phyloP scores from a whole-genome alignment of 2,797 vertebrate genomes.

The Mormyrops attenuatus region DNA sequence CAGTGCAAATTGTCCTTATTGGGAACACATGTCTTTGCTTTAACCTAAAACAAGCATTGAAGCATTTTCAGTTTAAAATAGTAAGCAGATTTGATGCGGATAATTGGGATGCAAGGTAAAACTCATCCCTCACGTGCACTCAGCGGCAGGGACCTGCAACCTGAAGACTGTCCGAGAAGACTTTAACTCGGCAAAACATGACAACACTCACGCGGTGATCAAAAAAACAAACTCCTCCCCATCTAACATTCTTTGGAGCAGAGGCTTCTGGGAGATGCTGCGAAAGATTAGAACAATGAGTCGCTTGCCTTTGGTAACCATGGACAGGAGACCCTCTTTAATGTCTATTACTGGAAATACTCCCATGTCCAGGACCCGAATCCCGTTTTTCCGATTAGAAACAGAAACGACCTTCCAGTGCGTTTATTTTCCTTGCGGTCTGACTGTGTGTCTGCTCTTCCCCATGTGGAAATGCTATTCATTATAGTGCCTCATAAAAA shows the following conservation, averaged over 20 bases:
- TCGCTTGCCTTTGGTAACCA: not conserved
- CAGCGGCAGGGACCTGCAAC: not conserved
- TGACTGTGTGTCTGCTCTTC: not conserved
- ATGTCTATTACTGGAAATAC: not conserved
- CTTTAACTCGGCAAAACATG: not conserved
- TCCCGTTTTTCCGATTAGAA: not conserved
- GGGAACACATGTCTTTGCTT: not conserved
- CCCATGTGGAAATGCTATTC: not conserved
- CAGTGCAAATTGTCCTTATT: not conserved
- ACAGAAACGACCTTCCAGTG: not conserved
- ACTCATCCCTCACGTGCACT: not conserved
- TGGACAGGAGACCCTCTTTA: not conserved
- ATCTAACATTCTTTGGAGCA: not conserved
- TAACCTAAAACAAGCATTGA: not conserved
- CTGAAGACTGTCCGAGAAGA: not conserved
- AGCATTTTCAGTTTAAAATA: not conserved
- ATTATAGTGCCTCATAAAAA: not conserved
- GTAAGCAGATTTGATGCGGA: not conserved
- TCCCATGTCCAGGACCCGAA: not conserved
- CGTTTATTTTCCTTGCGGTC: not conserved
- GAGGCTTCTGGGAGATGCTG: slow-evolving; percentile 8
- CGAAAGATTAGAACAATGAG: not conserved
- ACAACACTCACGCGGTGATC: slow-evolving; percentile 8
- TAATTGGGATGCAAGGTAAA: not conserved
- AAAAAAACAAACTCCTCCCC: not conserved